These are phyloP conservation scores for Drosophila parabipectinata DNA, from an alignment of 1,140 invertebrate species.

Conservation along the genomic window DNA sequence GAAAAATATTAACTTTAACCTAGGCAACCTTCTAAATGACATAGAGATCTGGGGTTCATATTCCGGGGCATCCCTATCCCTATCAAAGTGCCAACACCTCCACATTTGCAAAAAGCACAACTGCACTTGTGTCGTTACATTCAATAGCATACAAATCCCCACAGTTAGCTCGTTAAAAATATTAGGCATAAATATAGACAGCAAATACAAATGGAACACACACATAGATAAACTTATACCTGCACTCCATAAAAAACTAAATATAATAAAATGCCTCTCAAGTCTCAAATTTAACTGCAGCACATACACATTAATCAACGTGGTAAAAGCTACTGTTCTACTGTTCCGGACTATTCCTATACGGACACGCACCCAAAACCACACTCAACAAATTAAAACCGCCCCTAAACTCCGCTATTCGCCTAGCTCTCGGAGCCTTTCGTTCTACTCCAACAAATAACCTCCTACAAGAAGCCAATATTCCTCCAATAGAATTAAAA, in stretches of 20 bases:
- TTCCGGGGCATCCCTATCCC: constrained; percentile 1
- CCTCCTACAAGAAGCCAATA: constrained; percentile 5
- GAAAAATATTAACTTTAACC: too few species aligned
- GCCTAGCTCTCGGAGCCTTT: constrained; percentile 1
- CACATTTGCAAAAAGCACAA: neutral
- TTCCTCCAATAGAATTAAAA: neutral
- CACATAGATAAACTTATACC: neutral
- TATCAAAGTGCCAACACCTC: constrained; percentile 7
- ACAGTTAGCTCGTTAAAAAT: neutral
- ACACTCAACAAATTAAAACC: neutral
- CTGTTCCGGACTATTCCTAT: neutral
- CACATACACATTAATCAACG: constrained; percentile 1
- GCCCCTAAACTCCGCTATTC: neutral
- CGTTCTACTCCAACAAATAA: constrained; percentile 4
- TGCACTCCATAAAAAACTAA: neutral
- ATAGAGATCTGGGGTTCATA: constrained; percentile 11
- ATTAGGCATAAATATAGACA: neutral
- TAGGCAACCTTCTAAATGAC: constrained; percentile 1
- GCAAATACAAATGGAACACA: constrained; percentile 6
- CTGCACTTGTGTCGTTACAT: neutral
- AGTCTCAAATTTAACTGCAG: neutral
- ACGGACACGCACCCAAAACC: neutral
- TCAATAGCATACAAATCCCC: neutral
- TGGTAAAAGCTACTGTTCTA: constrained; percentile 1
- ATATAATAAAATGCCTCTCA: constrained; percentile 2